A percentile compares a stretch with the other conserved stretches of the same genome.
These are phyloP conservation scores for Indri indri DNA, from an alignment of 2,113 vertebrate species.

Conservation along the genomic window DNA sequence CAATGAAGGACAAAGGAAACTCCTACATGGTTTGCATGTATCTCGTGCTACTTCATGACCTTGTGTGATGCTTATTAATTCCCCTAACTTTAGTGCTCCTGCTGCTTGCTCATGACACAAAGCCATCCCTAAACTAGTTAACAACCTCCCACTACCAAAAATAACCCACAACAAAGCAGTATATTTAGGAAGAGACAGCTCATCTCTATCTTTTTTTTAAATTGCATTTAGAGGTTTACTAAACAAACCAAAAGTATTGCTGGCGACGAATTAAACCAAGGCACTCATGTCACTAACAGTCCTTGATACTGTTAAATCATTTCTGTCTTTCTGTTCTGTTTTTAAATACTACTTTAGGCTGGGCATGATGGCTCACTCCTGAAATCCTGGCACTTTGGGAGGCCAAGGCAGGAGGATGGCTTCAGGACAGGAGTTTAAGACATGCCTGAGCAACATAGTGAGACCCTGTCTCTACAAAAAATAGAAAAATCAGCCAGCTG, in stretches of 20 bases:
- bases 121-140: background rate
- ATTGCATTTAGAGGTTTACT: background rate
- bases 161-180: background rate
- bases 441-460: background rate
- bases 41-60: background rate
- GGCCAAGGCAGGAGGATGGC: background rate
- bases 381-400: background rate
- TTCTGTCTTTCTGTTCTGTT: background rate
- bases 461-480: background rate
- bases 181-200: background rate
- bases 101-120: background rate
- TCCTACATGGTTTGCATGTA: background rate
- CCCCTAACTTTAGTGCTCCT: background rate
- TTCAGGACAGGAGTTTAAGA: background rate
- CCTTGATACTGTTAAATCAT: slow-evolving; percentile 2
- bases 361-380: background rate
- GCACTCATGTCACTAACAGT: background rate
- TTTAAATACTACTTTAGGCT: background rate
- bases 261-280: background rate
- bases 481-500: background rate
- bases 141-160: background rate
- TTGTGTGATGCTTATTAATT: background rate
- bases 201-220: background rate
- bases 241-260: slow-evolving; percentile 7
- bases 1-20: background rate